Evolutionary conservation across 2,888 invertebrate genomes (phyloP).

Genomic region (Amblyteles armatorius): DNA sequence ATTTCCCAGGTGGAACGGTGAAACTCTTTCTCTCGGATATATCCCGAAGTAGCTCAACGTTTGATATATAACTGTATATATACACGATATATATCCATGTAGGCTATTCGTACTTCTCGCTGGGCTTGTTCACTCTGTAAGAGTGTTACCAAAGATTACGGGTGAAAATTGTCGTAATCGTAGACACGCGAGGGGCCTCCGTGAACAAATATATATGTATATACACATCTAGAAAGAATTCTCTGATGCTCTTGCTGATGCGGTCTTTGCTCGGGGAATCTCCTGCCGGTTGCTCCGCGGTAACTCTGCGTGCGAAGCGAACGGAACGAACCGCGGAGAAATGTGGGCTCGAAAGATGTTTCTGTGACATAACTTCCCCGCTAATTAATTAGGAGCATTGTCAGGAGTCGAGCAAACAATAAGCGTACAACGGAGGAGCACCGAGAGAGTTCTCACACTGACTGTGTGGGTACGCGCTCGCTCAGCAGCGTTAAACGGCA

Average conservation of each 20-base stretch:
- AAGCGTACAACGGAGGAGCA: constrained; percentile 63
- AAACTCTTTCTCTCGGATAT: constrained; percentile 42
- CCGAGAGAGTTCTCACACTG: constrained; percentile 71
- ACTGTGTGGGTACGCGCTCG: constrained; percentile 46
- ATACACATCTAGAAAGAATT: constrained; percentile 50
- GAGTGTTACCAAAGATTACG: constrained; percentile 53
- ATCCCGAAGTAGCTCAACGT: constrained; percentile 13
- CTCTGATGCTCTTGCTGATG: constrained; percentile 65
- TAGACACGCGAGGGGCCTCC: constrained; percentile 63
- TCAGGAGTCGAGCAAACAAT: constrained; percentile 70
- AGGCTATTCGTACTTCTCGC: constrained; percentile 17
- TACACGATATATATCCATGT: background rate
- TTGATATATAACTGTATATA: background rate
- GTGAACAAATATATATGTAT: constrained; percentile 18
- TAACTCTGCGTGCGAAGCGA: constrained; percentile 54
- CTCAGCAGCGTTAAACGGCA: constrained; percentile 59
- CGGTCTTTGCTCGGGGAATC: constrained; percentile 50
- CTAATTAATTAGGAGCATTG: constrained; percentile 83
- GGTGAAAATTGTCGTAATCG: constrained; percentile 66
- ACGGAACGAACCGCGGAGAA: constrained; percentile 48
- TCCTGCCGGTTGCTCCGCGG: constrained; percentile 12
- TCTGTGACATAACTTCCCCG: constrained; percentile 82
- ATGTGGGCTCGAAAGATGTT: constrained; percentile 71
- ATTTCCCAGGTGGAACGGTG: constrained; percentile 62
- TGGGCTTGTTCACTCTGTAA: constrained; percentile 32